Conservation (phyloP, 2,888 invertebrate genomes). For the Drosophila affinis region DNA sequence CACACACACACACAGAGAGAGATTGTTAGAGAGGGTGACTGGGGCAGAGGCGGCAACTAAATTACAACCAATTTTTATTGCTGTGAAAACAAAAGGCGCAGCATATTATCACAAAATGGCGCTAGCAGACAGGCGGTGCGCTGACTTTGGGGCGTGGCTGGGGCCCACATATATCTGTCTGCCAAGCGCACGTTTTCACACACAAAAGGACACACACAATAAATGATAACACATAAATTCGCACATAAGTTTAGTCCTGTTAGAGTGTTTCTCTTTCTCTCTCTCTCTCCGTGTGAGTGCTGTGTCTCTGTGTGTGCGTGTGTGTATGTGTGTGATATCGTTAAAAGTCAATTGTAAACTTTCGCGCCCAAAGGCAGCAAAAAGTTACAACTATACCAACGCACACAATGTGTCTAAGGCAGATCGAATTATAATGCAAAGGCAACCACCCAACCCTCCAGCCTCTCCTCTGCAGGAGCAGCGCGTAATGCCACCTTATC, state of each 20-base stretch:
- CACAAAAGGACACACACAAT: constrained; percentile 67
- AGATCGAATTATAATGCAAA: constrained; percentile 70
- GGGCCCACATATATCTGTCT: constrained; percentile 32
- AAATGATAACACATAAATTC: constrained; percentile 80
- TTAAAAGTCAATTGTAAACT: constrained; percentile 80
- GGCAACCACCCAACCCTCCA: neutral
- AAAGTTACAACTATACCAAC: constrained; percentile 55
- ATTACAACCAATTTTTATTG: constrained; percentile 78
- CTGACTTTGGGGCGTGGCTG: constrained; percentile 46
- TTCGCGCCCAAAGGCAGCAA: constrained; percentile 61
- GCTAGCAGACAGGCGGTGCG: constrained; percentile 19
- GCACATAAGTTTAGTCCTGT: constrained; percentile 33
- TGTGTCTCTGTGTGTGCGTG: constrained; percentile 8
- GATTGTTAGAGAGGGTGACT: constrained; percentile 12
- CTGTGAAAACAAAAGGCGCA: constrained; percentile 74
- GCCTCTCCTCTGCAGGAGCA: constrained; percentile 16
- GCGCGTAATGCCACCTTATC: constrained; percentile 70
- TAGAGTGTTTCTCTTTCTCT: neutral
- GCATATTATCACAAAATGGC: constrained; percentile 62
- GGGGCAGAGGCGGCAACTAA: constrained; percentile 55
- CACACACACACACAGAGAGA: constrained; percentile 32
- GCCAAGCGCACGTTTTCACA: constrained; percentile 70
- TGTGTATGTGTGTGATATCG: constrained; percentile 58
- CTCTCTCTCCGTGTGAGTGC: neutral
- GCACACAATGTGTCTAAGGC: constrained; percentile 57